These are phyloP conservation scores for Heterochromis multidens DNA, from an alignment of 2,113 vertebrate genomes.

Conservation along the genomic window DNA sequence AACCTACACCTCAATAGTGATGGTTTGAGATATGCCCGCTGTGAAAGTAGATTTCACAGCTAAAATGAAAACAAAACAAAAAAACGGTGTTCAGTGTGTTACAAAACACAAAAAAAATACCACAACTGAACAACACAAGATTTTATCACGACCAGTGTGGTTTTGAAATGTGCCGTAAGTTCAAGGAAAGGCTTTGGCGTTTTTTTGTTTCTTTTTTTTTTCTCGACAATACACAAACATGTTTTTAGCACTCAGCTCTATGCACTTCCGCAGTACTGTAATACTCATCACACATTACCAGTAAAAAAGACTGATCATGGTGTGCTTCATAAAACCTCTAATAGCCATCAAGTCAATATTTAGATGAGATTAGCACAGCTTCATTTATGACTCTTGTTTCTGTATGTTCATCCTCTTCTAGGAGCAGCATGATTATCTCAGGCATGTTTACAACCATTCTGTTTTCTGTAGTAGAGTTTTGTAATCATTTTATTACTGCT, in stretches of 20 bases:
- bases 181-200: background rate
- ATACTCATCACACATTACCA: background rate
- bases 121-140: background rate
- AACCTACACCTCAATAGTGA: background rate
- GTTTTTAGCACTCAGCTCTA: background rate
- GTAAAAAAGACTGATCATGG: background rate
- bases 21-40: background rate
- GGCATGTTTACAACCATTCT: background rate
- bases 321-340: constrained; percentile 10
- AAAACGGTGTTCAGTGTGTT: background rate
- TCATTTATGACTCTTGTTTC: background rate
- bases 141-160: background rate
- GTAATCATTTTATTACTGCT: background rate
- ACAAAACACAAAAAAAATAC: background rate
- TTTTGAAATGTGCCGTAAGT: background rate
- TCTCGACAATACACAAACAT: background rate
- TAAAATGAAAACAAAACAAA: background rate
- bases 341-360: constrained; percentile 31
- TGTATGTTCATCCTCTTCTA: background rate
- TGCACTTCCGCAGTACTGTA: background rate
- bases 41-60: background rate
- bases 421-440: background rate
- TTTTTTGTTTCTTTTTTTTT: background rate
- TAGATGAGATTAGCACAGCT: background rate
- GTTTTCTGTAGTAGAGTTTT: background rate